Base-by-base conservation (phyloP, 2,113 vertebrate species). In the Nothoprocta pentlandii region DNA sequence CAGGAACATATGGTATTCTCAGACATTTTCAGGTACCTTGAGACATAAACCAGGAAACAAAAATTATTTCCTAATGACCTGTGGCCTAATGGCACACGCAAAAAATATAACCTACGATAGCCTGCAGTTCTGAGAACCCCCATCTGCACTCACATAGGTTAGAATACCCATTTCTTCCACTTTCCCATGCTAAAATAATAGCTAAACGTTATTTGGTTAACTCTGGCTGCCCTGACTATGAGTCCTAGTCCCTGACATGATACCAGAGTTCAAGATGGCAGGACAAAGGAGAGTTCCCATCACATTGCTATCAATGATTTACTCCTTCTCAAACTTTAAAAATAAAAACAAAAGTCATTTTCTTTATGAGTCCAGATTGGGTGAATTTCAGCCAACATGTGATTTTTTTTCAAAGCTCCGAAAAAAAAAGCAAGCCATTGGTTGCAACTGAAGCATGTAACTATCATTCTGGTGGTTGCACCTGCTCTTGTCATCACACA, bases 401-500 rank as follows among this genome's bases (percentile, higher is more conserved):
- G 34, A 90, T 88, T 92, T 88, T 86, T 86, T 41, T 73, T 88
- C 51, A 81, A 84, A 88, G 47, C 16, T 81, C 41, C n/a, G 90
- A n/a, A 62, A 94, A 91, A 93, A 71, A 0, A 1, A 69, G 90
- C 20, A 58, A 22, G 58, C 17, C 0, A 0, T 14, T 36, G 54
- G 54, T 64, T 78, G 54, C 2, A 86, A 44, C 4, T 53, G 47
- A 90, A 47, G 42, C 34, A 58, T 2, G n/a, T 2, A 44, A 21
- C 20, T 80, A 79, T 32, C 54, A 66, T 67, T 76, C 58, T 53
- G 64, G n/a, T 15, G 63, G n/a, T 2, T 92, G 36, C 20, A 85
- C 71, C 34, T 90, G 39, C 25, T 88, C 32, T 34, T 2, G 0
- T 22, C 81, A 71, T n/a, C 44, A 76, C 68, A 68, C 73, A 79